Evolutionary conservation across 1,140 invertebrate species (phyloP), one percentile per base, ranked within the genome.

Genomic region (Calosoma granatense): DNA sequence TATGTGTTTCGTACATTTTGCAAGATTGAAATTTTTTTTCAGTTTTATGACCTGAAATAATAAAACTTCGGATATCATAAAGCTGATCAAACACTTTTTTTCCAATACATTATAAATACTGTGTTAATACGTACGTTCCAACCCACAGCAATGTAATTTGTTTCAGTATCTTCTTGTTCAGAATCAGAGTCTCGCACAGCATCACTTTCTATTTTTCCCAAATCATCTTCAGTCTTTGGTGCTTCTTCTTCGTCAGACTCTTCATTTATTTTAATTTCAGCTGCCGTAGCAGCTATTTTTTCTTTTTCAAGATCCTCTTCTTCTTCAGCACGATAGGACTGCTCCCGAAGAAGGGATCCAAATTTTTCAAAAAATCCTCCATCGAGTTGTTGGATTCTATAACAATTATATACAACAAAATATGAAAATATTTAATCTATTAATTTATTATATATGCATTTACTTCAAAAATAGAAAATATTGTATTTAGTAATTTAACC

Each of bases 321-420:
- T 17, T 57, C 56, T 51, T 60, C 61, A 2, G 59, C 65, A 36
- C 58, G 58, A 57, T 64, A 64, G 17, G 64, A 65, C 17, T 78
- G 80, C 67, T 87, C 83, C n/a, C 81, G 81, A 22, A 88, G 67
- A 14, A 87, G 70, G 0, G 82, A 84, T 1, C 87, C 86, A 63
- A 88, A 85, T 60, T 83, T 86, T 66, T 90, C 87, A 66, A 90
- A 90, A 65, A 89, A 90, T 23, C 86, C 81, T 61, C 83, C 84
- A 69, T 90, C 86, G 2, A 84, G 74, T 73, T 87, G 82, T 73
- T 87, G 85, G 56, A 88, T 79, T 72, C 86, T 87, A 74, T 20
- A 72, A n/a, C n/a, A n/a, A n/a, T n/a, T n/a, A n/a, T n/a, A n/a
- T 78, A 61, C 67, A 61, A 62, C 53, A 66, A 69, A 64, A 61